These are phyloP conservation scores for Neoitamus cyanurus DNA, from an alignment of 2,888 invertebrate species.

Conservation along the genomic window DNA sequence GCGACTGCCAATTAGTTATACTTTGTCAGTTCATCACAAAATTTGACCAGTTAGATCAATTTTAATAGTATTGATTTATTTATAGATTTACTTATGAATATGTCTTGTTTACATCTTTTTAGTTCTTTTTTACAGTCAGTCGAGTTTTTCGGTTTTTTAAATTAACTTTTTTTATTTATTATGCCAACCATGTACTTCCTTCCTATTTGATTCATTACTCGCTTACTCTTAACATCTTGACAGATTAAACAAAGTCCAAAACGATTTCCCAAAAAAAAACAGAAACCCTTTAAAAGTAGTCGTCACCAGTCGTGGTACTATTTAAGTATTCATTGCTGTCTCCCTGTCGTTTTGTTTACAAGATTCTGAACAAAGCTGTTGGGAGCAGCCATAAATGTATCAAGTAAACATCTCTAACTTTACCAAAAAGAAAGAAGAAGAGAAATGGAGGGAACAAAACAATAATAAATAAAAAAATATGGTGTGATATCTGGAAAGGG, in stretches of 20 bases:
- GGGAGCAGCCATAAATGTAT: background rate
- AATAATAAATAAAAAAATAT: background rate
- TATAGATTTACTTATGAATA: too few relatives aligned
- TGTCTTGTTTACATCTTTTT: too few relatives aligned
- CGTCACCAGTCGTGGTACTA: background rate
- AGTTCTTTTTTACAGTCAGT: too few relatives aligned
- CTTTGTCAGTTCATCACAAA: too few relatives aligned
- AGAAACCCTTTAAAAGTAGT: background rate
- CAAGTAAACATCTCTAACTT: background rate
- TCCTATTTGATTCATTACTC: background rate
- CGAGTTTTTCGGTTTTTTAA: too few relatives aligned
- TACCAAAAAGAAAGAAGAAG: background rate
- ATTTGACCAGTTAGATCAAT: too few relatives aligned
- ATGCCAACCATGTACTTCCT: too few relatives aligned
- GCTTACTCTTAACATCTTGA: background rate
- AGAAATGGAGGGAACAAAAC: background rate
- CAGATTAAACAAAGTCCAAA: background rate
- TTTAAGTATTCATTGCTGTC: background rate
- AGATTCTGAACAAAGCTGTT: background rate
- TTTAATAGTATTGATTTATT: too few relatives aligned
- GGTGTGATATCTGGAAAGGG: background rate
- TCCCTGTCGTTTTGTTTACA: background rate
- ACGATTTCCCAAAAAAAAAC: background rate
- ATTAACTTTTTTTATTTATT: too few relatives aligned
- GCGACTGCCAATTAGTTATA: too few relatives aligned